Percentiles rank a stretch among this genome's conserved stretches.
These are phyloP conservation scores for Ginglymostoma cirratum DNA, from an alignment of 2,113 vertebrate genomes.

Conservation along the genomic window DNA sequence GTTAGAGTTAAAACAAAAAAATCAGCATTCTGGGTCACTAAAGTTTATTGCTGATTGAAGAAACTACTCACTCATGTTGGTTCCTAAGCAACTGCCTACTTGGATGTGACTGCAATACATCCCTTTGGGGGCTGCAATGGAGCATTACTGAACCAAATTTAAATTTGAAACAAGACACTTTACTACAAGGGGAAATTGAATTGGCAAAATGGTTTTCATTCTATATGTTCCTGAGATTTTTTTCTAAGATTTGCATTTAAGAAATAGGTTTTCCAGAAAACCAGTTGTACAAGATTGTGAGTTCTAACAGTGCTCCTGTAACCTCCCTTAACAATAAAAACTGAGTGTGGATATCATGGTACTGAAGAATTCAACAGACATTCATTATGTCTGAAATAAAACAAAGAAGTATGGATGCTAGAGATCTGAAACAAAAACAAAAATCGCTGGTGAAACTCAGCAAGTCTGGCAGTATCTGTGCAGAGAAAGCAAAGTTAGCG, in stretches of 20 bases:
- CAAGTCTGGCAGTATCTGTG: too few species aligned
- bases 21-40: neutral
- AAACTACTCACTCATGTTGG: neutral
- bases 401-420: too few species aligned
- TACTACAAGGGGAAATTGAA: neutral
- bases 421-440: too few species aligned
- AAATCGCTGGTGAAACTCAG: too few species aligned
- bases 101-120: neutral
- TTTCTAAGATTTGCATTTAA: neutral
- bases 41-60: neutral
- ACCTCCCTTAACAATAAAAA: too few species aligned
- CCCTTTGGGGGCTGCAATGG: neutral
- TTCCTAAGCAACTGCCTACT: neutral
- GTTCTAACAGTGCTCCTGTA: too few species aligned
- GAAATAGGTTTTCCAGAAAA: neutral
- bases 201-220: neutral
- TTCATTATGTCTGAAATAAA: too few species aligned
- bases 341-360: too few species aligned
- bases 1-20: neutral
- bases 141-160: neutral
- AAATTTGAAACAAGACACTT: neutral
- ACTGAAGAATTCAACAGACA: too few species aligned
- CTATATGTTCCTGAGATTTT: neutral
- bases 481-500: too few species aligned
- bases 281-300: neutral